Base-by-base conservation (phyloP, 1,140 invertebrate genomes). In the Helicoverpa armigera region DNA sequence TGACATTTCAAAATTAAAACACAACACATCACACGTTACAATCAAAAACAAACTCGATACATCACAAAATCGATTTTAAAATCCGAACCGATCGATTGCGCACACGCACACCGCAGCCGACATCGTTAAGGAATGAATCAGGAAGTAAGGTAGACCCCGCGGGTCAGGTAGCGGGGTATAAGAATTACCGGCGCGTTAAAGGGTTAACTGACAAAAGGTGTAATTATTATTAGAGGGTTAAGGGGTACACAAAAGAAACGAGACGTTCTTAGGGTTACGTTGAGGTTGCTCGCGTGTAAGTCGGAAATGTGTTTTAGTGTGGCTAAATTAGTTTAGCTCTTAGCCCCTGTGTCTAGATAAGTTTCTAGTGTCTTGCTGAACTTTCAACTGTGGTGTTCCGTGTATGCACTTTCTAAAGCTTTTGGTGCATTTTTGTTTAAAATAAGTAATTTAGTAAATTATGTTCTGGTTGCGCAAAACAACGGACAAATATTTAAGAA, bases 211-310 rank as follows among this genome's bases (percentile, higher is more conserved):
- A 92, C 90, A 91, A 94, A 94, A 94, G 87, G 88, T 89, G 83
- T 90, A 90, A 91, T 94, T 94, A 94, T 93, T 93, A 92, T 91
- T 92, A 90, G 35, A 88, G 88, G 89, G 91, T 90, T 91, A 92
- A 91, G 85, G 87, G 76, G 80, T 69, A 86, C 85, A 91, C 78
- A 85, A 85, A 91, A 87, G 83, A 86, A 83, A 83, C 67, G 83
- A 89, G 85, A 87, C 75, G 85, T 67, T 87, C 85, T 81, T 89
- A 79, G 87, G 88, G 90, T 94, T 92, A 89, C 86, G 73, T 80
- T 81, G 82, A 89, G 86, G 83, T 88, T 89, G 74, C 83, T 87
- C 89, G 83, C 86, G 85, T 88, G 80, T 81, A 79, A 79, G 82
- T 82, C 83, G 75, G 72, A 77, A 85, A 77, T 83, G 61, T 84